Evolutionary conservation across 2,113 vertebrate species (phyloP), one percentile per base, ranked within the genome.

Genomic region (Colossoma macropomum): DNA sequence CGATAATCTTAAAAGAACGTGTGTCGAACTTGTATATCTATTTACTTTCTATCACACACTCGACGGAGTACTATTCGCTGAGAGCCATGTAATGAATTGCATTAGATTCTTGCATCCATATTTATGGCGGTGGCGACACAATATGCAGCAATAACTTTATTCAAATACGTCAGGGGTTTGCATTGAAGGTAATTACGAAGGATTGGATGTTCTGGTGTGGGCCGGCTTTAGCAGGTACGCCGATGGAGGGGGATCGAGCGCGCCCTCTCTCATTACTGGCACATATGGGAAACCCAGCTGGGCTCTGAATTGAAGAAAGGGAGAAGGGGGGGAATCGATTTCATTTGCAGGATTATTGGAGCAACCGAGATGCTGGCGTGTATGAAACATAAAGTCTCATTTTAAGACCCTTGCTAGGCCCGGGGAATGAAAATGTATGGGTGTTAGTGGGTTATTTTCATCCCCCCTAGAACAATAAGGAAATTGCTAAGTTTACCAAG

Each of bases 291-390:
- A 93, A 93, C 94, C 92, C 94, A 94, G 93, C 94, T 95, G 94
- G 92, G 94, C 93, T 94, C 93, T 91, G 91, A 94, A 94, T 94
- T 92, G 92, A 91, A 93, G 88, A 92, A 90, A 93, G 91, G 91
- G 87, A 89, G 93, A 93, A 90, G 91, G 90, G 92, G 92, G 90
- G 92, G 92, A 95, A 95, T 94, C 93, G 92, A 94, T 94, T 94
- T 94, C 93, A 94, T 94, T 94, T 94, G 93, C 92, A 90, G 94
- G 94, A 95, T 95, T 94, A 94, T 94, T 93, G 92, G 93, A 93
- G 93, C 89, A 90, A 92, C 92, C 89, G 86, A 92, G 91, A 92
- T 94, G 93, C 90, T 69, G 90, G n/a, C 90, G 91, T 92, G 91
- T 94, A 92, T 93, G 91, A 94, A 94, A 94, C 93, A 93, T 93